Evolutionary conservation across 2,797 vertebrate species (phyloP), one percentile per base, ranked within the genome.

Genomic region (Pangasius sanitwongsei): DNA sequence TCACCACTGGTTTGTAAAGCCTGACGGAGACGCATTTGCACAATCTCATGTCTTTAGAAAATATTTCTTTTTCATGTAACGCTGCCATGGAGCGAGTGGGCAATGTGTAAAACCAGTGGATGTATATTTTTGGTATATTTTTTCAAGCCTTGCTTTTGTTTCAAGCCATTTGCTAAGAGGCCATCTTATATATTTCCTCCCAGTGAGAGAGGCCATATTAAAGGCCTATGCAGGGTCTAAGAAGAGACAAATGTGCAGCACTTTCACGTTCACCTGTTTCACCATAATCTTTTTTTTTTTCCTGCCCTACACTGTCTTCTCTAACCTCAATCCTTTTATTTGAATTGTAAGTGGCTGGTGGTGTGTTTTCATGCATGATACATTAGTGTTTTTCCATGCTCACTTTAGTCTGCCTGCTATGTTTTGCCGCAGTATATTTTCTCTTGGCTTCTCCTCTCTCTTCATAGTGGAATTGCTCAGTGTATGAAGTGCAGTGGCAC

Each of bases 351-450:
- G 92, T 93, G 92, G 91, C 90, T 93, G 86, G 87, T 92, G 91
- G 91, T 77, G 81, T 78, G 84, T 94, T 95, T 95, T 94, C 86
- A 85, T 92, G 93, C 90, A 89, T 95, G 91, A 95, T 94, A 94
- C 95, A 95, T 94, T 92, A 89, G 92, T 94, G 91, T 95, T 96
- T 96, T 96, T 96, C 95, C 94, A 95, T 78, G 90, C 89, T 90
- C 63, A 88, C 86, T 91, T 90, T 91, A 92, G 89, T 87, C 94
- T 94, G 88, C 81, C 89, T 87, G 44, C 82, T 82, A 25, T 72
- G 78, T 90, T 88, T 88, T 88, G 75, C 83, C 80, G 57, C 88
- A 61, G 57, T 88, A 90, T 92, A 88, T 91, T 91, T 91, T 92
- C 70, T 88, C 86, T 88, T 87, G 85, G 88, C 89, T 91, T 89